These are phyloP conservation scores for Dione vanillae DNA, from an alignment of 2,888 invertebrate species.

Conservation along the genomic window DNA sequence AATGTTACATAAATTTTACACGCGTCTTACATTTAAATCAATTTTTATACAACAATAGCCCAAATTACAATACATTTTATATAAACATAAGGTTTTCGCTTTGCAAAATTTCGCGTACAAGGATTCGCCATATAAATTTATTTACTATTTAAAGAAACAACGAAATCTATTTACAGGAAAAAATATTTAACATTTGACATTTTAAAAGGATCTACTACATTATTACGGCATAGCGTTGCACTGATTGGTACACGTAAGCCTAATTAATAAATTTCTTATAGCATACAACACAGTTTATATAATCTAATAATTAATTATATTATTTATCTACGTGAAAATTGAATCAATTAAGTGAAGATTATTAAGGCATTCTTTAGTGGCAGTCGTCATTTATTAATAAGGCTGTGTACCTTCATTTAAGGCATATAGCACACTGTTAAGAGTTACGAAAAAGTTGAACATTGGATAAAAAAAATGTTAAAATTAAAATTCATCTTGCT, in stretches of 20 bases:
- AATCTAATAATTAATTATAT: slow-evolving; percentile 3
- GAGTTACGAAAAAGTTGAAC: neutral
- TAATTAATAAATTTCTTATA: slow-evolving; percentile 8
- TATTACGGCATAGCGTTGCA: neutral
- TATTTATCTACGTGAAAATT: slow-evolving; percentile 9
- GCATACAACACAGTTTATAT: slow-evolving; percentile 8
- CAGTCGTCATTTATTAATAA: slow-evolving; percentile 17
- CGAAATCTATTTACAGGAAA: slow-evolving; percentile 5
- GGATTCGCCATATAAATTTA: slow-evolving; percentile 5
- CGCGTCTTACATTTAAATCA: neutral
- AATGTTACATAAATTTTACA: neutral
- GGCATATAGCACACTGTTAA: slow-evolving; percentile 10
- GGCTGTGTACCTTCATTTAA: slow-evolving; percentile 10
- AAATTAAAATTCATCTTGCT: neutral
- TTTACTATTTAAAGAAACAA: slow-evolving; percentile 1
- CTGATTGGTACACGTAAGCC: slow-evolving; percentile 10
- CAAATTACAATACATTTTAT: slow-evolving; percentile 8
- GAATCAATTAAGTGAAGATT: neutral
- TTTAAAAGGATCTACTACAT: slow-evolving; percentile 6
- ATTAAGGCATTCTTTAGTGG: neutral
- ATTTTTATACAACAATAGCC: neutral
- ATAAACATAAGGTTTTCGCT: neutral
- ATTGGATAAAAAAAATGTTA: neutral
- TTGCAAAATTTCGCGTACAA: slow-evolving; percentile 15
- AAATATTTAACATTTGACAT: slow-evolving; percentile 8